These are phyloP conservation scores for Sebastes steindachneri DNA, from an alignment of 2,797 vertebrate species.

Conservation along the genomic window DNA sequence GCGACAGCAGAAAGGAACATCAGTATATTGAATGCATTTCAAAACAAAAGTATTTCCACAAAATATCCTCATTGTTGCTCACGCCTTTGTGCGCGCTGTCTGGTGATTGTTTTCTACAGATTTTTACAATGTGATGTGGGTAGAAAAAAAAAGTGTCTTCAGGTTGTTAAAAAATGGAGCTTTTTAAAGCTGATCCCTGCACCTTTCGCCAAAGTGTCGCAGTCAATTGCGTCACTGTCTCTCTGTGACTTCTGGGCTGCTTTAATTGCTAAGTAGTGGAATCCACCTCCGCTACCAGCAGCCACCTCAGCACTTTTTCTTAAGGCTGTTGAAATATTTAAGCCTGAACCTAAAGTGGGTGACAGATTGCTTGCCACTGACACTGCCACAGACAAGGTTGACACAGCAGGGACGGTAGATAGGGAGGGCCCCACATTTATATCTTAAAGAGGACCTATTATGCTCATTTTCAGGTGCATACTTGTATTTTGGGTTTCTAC, in stretches of 20 bases:
- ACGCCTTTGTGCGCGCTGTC: neutral
- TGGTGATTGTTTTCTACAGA: constrained; percentile 7
- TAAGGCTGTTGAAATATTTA: constrained; percentile 77
- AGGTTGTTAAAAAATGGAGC: constrained; percentile 13
- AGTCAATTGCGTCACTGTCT: constrained; percentile 44
- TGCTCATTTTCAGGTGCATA: too few relatives aligned
- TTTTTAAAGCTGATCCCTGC: constrained; percentile 45
- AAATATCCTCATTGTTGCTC: neutral
- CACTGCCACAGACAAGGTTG: constrained; percentile 58
- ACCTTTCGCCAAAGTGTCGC: constrained; percentile 35
- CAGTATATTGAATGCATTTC: neutral
- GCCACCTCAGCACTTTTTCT: constrained; percentile 78
- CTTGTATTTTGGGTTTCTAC: too few relatives aligned
- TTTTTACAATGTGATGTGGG: neutral
- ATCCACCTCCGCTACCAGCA: constrained; percentile 55
- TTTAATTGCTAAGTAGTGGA: constrained; percentile 79
- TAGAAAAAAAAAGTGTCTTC: neutral
- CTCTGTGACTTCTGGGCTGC: constrained; percentile 36
- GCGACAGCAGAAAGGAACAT: neutral
- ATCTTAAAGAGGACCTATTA: neutral
- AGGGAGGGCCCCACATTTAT: constrained; percentile 18
- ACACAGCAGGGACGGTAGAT: constrained; percentile 17
- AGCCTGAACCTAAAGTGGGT: constrained; percentile 55
- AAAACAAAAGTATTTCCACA: neutral
- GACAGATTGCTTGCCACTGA: constrained; percentile 62